phyloP scores from a whole-genome alignment of 1,140 invertebrate species.

The Drosophila arawakana region DNA sequence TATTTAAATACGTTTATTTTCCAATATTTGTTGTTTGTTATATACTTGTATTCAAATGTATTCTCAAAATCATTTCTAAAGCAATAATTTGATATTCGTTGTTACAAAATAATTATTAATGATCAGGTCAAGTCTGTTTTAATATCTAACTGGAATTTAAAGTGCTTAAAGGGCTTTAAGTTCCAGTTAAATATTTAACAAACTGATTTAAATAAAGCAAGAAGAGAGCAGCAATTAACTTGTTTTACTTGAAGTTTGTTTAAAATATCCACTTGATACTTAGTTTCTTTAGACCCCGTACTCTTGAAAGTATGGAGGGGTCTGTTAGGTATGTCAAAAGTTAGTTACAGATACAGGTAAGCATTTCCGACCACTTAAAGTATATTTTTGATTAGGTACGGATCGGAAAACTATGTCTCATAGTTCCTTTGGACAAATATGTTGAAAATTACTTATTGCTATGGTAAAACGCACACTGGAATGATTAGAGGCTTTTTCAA shows the following conservation, averaged over 20 bases:
- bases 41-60: slow-evolving; percentile 20
- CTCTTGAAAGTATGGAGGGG: too few species aligned
- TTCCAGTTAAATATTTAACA: slow-evolving; percentile 15
- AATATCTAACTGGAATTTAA: slow-evolving; percentile 25
- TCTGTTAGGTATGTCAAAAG: too few species aligned
- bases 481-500: too few species aligned
- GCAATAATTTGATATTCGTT: slow-evolving; percentile 80
- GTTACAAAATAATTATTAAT: slow-evolving; percentile 63
- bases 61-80: slow-evolving; percentile 65
- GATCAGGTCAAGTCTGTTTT: slow-evolving; percentile 12
- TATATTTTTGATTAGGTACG: too few species aligned
- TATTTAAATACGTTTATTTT: slow-evolving; percentile 31
- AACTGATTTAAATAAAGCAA: slow-evolving; percentile 54
- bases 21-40: slow-evolving; percentile 28
- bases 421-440: too few species aligned
- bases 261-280: too few species aligned
- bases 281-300: too few species aligned
- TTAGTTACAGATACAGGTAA: too few species aligned
- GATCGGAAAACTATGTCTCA: too few species aligned
- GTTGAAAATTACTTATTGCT: too few species aligned
- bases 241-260: not conserved
- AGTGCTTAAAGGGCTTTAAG: not conserved
- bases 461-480: too few species aligned
- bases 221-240: slow-evolving; percentile 56
- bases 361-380: too few species aligned